A percentile compares a stretch with the other conserved stretches of the same genome.
Conservation (phyloP, 2,888 invertebrate genomes). For the Caenorhabditis wallacei region DNA sequence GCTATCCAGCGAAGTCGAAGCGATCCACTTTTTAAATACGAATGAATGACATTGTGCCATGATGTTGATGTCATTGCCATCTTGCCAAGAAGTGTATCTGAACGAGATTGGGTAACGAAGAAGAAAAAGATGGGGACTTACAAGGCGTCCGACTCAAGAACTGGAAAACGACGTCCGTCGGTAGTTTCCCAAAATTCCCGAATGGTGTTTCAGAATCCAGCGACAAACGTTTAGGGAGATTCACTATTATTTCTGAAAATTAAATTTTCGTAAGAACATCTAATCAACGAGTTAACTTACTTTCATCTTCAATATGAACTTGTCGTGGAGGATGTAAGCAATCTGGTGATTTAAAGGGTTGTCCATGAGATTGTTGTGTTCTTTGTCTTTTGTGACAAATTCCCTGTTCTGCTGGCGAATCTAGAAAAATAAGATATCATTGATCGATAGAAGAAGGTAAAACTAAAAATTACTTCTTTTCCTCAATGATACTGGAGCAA, state of each 20-base stretch:
- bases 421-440: neutral
- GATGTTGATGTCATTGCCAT: constrained; percentile 47
- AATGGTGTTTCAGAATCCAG: constrained; percentile 7
- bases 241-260: constrained; percentile 1
- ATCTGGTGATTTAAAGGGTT: constrained; percentile 35
- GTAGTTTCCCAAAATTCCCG: constrained; percentile 48
- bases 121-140: neutral
- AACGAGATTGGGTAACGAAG: neutral
- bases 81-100: constrained; percentile 33
- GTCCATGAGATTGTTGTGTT: constrained; percentile 35
- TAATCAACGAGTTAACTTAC: neutral
- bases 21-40: constrained; percentile 26
- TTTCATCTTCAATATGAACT: neutral
- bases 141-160: constrained; percentile 39
- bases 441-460: neutral
- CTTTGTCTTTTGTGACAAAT: constrained; percentile 36
- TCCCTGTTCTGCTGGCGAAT: neutral
- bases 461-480: constrained; percentile 27
- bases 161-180: constrained; percentile 14
- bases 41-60: constrained; percentile 28
- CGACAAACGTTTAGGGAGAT: constrained; percentile 2
- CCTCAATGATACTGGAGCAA: constrained; percentile 6
- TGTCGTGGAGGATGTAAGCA: neutral
- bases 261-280: neutral
- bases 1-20: constrained; percentile 23